These are phyloP conservation scores for Ichneumoninae sp. DNA, from an alignment of 2,888 invertebrate genomes.

Conservation along the genomic window DNA sequence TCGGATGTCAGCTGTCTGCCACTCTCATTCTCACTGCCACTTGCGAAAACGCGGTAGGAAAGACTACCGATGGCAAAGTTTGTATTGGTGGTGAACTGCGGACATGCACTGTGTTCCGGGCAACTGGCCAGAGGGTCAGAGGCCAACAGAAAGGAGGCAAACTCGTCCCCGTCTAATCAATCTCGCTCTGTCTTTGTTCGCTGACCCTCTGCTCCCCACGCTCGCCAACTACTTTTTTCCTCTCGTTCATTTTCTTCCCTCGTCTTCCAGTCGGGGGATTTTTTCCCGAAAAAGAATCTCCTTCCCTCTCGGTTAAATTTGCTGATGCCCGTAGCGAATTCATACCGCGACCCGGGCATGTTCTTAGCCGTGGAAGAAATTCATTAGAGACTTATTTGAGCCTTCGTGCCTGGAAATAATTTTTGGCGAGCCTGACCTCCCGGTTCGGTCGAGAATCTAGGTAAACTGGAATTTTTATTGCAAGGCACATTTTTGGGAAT, in stretches of 20 bases:
- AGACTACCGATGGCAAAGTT: slow-evolving; percentile 60
- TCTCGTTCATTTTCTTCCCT: neutral
- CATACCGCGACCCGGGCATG: neutral
- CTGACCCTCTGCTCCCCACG: neutral
- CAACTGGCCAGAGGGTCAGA: slow-evolving; percentile 67
- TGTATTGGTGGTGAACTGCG: slow-evolving; percentile 64
- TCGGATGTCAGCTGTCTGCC: slow-evolving; percentile 55
- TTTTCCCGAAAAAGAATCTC: neutral
- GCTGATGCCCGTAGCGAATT: neutral
- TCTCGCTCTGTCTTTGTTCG: slow-evolving; percentile 46
- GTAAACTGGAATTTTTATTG: neutral
- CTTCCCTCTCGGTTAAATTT: neutral
- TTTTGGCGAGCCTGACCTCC: neutral
- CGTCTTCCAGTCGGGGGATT: neutral
- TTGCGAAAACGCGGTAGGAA: slow-evolving; percentile 43
- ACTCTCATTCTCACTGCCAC: slow-evolving; percentile 26
- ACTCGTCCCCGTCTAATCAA: slow-evolving; percentile 64
- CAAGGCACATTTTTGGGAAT: too few species aligned
- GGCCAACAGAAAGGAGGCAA: slow-evolving; percentile 51
- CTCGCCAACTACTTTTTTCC: slow-evolving; percentile 1
- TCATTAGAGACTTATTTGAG: neutral
- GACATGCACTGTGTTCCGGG: slow-evolving; percentile 65
- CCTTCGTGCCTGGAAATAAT: neutral
- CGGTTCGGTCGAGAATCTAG: neutral
- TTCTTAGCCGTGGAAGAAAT: neutral